phyloP scores from a whole-genome alignment of 2,113 vertebrate species.

The Prolemur simus region DNA sequence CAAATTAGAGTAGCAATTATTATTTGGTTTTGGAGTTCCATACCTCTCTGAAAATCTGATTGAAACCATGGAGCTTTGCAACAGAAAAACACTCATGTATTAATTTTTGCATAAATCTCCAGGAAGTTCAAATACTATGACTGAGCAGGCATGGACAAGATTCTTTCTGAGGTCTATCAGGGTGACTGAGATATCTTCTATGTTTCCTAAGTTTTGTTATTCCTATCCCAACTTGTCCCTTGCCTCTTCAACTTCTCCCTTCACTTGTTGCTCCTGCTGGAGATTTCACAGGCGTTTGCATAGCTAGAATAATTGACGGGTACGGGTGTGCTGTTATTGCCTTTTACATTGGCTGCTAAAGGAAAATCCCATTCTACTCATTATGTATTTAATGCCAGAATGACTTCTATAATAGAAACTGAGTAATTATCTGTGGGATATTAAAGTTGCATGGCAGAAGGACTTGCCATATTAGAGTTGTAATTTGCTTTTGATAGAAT shows the following conservation, averaged over 20 bases:
- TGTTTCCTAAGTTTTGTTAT: not conserved
- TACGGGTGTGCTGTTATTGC: not conserved
- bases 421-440: not conserved
- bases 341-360: not conserved
- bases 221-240: not conserved
- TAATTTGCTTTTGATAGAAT: not conserved
- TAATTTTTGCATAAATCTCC: not conserved
- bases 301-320: not conserved
- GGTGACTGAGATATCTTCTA: not conserved
- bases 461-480: not conserved
- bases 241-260: not conserved
- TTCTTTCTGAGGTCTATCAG: not conserved
- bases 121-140: not conserved
- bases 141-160: not conserved
- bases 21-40: not conserved
- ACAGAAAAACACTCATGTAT: not conserved
- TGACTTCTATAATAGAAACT: not conserved
- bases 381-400: slow-evolving; percentile 14
- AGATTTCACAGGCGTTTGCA: not conserved
- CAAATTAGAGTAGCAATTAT: not conserved
- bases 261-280: not conserved
- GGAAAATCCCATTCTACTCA: not conserved
- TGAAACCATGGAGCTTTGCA: not conserved
- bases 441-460: not conserved
- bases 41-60: not conserved